Evolutionary conservation across 2,113 vertebrate genomes (phyloP).

Genomic region (Calyptomena viridis): DNA sequence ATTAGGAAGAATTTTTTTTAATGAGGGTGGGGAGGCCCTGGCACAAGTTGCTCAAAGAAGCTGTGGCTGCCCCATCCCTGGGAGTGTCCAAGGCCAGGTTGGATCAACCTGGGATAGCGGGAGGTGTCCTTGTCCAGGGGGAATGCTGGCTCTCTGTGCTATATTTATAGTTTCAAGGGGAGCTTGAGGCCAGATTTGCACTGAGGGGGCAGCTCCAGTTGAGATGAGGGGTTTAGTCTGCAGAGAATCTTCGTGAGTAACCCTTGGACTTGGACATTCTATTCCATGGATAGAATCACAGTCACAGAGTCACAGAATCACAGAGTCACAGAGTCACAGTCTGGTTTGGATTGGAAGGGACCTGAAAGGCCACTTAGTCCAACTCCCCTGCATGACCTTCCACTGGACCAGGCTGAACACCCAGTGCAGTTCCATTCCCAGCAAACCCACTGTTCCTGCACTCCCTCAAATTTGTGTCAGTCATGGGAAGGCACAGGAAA

Average conservation of each 20-base stretch:
- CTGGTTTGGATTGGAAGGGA: neutral
- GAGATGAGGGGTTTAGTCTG: neutral
- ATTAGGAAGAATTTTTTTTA: neutral
- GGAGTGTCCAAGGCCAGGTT: neutral
- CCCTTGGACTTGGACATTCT: neutral
- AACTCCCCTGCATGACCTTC: neutral
- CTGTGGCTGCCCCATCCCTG: neutral
- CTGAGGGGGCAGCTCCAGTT: neutral
- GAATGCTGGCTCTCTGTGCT: accelerated
- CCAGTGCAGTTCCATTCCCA: neutral
- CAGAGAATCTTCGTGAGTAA: neutral
- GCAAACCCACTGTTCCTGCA: accelerated
- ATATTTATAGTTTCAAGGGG: accelerated
- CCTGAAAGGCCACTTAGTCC: neutral
- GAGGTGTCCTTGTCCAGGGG: neutral
- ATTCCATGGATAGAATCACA: too few species aligned
- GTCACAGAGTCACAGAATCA: too few species aligned
- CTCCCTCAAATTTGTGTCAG: neutral
- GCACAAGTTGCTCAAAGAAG: neutral
- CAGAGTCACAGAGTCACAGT: too few species aligned
- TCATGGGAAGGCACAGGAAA: neutral
- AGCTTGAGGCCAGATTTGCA: neutral
- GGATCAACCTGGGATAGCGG: accelerated
- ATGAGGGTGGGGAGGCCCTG: neutral
- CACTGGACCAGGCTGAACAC: neutral